Base-by-base conservation (phyloP, 2,888 invertebrate genomes). In the Cheilosia vulpina region DNA sequence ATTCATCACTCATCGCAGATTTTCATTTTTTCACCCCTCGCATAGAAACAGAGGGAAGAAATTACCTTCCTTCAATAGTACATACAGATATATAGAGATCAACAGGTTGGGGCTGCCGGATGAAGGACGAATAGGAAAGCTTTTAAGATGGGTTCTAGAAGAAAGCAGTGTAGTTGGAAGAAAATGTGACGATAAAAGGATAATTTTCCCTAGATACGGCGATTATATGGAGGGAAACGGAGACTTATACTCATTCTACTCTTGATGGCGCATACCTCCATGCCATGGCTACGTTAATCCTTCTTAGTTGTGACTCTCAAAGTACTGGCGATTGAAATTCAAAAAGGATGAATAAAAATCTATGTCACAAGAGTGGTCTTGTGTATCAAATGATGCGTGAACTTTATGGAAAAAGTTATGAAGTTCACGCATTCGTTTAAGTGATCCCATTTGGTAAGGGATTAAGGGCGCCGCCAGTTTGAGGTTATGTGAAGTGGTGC, bases 161-260 rank as follows among this genome's bases (percentile, higher is more conserved):
- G 27, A 43, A 47, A 31, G 57, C 71, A 17, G 45, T 50, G 57
- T 75, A 79, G 73, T 69, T 53, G 6, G 47, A 62, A 75, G 79
- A 80, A 52, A 80, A 69, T 76, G 81, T 62, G 85, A 53, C 81
- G 85, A 81, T 85, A 85, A 85, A 85, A 85, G 81, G 85, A 85
- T 85, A 85, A 85, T 85, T 81, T 85, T 81, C 72, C 85, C 81
- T 76, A 81, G 85, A 85, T 81, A 85, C 85, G 85, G 62, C 85
- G 85, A 85, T 85, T 85, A 85, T 77, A 68, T 63, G 75, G 45
- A 43, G 31, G 55, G 57, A 24, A 15, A 21, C 38, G 9, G 15
- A 24, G 17, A 78, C 68, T 77, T 72, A 72, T 47, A 41, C 41
- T 55, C 58, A 57, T 69, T 76, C 69, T 17, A 43, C 50, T 31